Conservation (phyloP, 2,113 vertebrate species). For the Petromus typicus region DNA sequence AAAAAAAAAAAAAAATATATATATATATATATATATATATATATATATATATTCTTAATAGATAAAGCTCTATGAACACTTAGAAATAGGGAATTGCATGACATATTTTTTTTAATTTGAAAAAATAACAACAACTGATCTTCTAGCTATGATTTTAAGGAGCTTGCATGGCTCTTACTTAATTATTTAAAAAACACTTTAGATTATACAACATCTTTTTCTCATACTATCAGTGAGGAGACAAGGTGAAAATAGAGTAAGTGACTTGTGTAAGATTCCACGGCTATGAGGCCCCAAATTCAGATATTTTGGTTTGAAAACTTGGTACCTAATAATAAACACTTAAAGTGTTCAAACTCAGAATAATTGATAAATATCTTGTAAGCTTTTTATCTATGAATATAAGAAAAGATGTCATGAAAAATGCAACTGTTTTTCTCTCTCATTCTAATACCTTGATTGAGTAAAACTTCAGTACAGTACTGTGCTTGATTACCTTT, state of each 20-base stretch:
- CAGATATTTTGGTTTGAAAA: neutral
- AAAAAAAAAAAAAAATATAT: no score
- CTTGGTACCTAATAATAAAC: neutral
- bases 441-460: neutral
- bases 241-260: neutral
- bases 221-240: neutral
- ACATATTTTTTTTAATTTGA: neutral
- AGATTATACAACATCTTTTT: neutral
- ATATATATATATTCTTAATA: neutral
- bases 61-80: neutral
- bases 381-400: neutral
- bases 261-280: neutral
- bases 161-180: neutral
- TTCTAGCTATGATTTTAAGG: neutral
- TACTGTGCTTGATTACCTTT: neutral
- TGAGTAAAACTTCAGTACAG: neutral
- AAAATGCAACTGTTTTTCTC: neutral
- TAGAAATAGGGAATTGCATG: slow-evolving; percentile 23
- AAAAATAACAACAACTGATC: neutral
- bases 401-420: neutral
- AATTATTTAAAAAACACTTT: neutral
- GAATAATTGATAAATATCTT: neutral
- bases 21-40: no score
- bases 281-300: neutral
- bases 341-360: neutral